phyloP scores from a whole-genome alignment of 1,140 invertebrate genomes.

The Homalodisca vitripennis region DNA sequence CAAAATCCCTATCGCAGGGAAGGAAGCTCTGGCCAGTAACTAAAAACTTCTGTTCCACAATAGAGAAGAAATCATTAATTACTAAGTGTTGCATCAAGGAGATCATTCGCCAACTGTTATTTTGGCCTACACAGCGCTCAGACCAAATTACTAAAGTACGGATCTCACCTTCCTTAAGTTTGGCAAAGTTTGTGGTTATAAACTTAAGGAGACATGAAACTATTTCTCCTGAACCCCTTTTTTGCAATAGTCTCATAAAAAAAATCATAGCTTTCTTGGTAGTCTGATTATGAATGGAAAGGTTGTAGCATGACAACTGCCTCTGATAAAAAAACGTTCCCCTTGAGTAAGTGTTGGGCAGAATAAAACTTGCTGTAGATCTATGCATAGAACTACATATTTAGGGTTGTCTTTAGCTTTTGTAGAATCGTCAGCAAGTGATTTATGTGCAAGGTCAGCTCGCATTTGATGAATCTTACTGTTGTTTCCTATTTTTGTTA shows the following conservation, averaged over 20 bases:
- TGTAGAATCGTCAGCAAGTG: slow-evolving; percentile 33
- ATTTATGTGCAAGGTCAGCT: slow-evolving; percentile 31
- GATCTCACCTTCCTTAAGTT: too few species aligned
- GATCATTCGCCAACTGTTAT: slow-evolving; percentile 21
- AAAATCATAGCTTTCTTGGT: slow-evolving; percentile 26
- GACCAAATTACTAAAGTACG: slow-evolving; percentile 16
- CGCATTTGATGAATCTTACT: slow-evolving; percentile 3
- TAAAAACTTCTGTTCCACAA: slow-evolving; percentile 27
- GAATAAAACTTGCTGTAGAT: slow-evolving; percentile 9
- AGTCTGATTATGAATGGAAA: slow-evolving; percentile 32
- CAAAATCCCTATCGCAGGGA: slow-evolving; percentile 33
- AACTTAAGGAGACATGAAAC: slow-evolving; percentile 23
- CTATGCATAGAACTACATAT: slow-evolving; percentile 28
- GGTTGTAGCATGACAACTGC: slow-evolving; percentile 25
- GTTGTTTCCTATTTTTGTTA: background rate
- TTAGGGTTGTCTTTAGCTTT: slow-evolving; percentile 33
- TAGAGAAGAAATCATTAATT: slow-evolving; percentile 13
- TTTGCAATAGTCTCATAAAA: background rate
- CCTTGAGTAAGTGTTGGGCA: slow-evolving; percentile 17
- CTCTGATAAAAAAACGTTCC: slow-evolving; percentile 14
- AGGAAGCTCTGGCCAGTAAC: slow-evolving; percentile 33
- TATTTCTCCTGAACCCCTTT: slow-evolving; percentile 25
- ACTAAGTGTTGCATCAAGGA: slow-evolving; percentile 12
- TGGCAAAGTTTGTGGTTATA: too few species aligned
- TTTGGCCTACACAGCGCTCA: slow-evolving; percentile 25